A percentile compares a stretch with the other conserved stretches of the same genome.
phyloP scores from a whole-genome alignment of 2,888 invertebrate species.

The Lacanobia oleracea region DNA sequence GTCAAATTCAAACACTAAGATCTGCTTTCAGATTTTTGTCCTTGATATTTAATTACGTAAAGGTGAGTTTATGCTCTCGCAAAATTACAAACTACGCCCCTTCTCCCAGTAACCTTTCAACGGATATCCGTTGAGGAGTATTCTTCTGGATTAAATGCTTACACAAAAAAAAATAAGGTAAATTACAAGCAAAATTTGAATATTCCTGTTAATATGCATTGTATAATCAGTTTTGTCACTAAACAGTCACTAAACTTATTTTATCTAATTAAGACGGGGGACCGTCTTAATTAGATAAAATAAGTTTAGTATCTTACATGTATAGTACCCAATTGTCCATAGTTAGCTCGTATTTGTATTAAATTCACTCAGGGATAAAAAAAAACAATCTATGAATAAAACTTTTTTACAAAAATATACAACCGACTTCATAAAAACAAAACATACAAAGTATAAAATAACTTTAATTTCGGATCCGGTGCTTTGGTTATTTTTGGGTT shows the following conservation, averaged over 20 bases:
- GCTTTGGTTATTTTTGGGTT: no score
- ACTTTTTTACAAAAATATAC: no score
- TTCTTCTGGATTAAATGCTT: conserved; percentile 10
- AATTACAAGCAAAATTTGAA: not conserved
- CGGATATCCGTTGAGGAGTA: conserved; percentile 52
- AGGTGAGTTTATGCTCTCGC: conserved; percentile 68
- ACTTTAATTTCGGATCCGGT: no score
- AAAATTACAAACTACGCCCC: conserved; percentile 67
- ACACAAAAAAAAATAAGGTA: not conserved
- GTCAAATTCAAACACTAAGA: conserved; percentile 69
- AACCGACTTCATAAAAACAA: no score
- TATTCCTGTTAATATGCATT: not conserved
- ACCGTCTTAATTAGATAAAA: no score
- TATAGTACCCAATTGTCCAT: not conserved
- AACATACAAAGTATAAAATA: no score
- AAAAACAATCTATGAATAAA: not conserved
- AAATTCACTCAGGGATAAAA: not conserved
- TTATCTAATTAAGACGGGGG: no score
- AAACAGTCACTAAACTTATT: no score
- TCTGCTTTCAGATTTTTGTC: conserved; percentile 74
- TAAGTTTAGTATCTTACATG: no score
- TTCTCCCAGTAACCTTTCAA: conserved; percentile 69
- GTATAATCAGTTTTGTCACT: not conserved
- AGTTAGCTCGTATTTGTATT: not conserved
- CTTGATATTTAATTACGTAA: conserved; percentile 75